These are phyloP conservation scores for Copidosoma floridanum DNA, from an alignment of 1,140 invertebrate genomes.

Conservation along the genomic window DNA sequence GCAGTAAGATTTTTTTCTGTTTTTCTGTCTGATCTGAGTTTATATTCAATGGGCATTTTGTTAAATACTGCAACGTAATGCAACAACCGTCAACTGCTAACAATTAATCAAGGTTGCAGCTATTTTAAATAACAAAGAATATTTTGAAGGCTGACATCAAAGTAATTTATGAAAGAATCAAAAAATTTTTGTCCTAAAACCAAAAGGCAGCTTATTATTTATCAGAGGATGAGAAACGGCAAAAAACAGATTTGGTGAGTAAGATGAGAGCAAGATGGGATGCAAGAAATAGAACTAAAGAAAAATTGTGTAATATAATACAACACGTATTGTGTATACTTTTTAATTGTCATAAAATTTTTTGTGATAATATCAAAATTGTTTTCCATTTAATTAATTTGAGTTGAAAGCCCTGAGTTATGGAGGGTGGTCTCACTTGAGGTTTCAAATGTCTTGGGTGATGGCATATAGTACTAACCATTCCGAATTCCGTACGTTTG, in stretches of 20 bases:
- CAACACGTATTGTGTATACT: neutral
- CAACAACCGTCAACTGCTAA: neutral
- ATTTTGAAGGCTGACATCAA: neutral
- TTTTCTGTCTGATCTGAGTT: neutral
- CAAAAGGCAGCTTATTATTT: too few relatives aligned
- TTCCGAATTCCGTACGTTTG: neutral
- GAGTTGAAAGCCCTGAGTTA: neutral
- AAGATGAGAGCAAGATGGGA: too few relatives aligned
- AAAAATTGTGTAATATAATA: too few relatives aligned
- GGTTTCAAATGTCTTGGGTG: neutral
- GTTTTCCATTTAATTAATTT: neutral
- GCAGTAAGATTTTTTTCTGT: neutral
- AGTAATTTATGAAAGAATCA: neutral
- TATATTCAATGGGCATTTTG: too few relatives aligned
- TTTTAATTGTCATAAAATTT: neutral
- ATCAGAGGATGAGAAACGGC: too few relatives aligned
- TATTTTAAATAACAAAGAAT: neutral
- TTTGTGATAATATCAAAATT: neutral
- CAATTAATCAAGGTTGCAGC: neutral
- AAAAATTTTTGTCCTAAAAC: too few relatives aligned
- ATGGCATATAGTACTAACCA: too few relatives aligned
- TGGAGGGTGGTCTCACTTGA: neutral
- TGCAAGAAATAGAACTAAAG: too few relatives aligned
- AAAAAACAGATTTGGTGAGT: too few relatives aligned
- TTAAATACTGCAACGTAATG: neutral